These are phyloP conservation scores for Cheilinus undulatus DNA, from an alignment of 2,113 vertebrate species.

Conservation along the genomic window DNA sequence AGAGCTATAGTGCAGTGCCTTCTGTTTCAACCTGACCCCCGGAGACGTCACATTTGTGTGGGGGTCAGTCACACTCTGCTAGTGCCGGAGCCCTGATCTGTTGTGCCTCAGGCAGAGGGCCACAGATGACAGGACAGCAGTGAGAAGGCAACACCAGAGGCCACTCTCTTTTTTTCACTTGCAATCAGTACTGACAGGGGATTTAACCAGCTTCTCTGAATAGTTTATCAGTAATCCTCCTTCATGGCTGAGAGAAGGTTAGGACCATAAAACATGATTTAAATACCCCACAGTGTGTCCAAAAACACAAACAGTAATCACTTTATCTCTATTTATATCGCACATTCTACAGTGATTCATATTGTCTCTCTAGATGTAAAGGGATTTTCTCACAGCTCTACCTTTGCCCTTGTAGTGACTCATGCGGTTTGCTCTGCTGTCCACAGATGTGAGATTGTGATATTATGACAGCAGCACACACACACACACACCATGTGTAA, in stretches of 20 bases:
- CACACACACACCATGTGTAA: constrained; percentile 43
- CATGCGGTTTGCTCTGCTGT: constrained; percentile 15
- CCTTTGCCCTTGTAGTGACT: constrained; percentile 25
- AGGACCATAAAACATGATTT: not conserved
- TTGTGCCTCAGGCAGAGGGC: constrained; percentile 37
- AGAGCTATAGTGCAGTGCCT: constrained; percentile 11
- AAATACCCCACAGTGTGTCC: not conserved
- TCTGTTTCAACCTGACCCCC: constrained; percentile 56
- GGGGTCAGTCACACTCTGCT: constrained; percentile 10
- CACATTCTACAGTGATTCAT: not conserved
- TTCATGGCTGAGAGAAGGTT: not conserved
- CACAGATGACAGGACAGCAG: constrained; percentile 28
- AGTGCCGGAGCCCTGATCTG: constrained; percentile 33
- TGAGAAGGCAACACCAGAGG: constrained; percentile 21
- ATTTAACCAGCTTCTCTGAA: constrained; percentile 20
- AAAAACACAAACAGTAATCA: not conserved
- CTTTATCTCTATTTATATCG: not conserved
- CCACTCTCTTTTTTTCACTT: not conserved
- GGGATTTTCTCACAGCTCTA: not conserved
- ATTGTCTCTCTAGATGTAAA: not conserved
- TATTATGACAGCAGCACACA: constrained; percentile 53
- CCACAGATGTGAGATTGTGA: constrained; percentile 35
- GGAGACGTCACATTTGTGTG: constrained; percentile 29
- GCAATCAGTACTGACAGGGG: constrained; percentile 23
- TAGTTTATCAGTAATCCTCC: constrained; percentile 2